Conservation (phyloP, 2,113 vertebrate genomes). For the Delphinapterus leucas region DNA sequence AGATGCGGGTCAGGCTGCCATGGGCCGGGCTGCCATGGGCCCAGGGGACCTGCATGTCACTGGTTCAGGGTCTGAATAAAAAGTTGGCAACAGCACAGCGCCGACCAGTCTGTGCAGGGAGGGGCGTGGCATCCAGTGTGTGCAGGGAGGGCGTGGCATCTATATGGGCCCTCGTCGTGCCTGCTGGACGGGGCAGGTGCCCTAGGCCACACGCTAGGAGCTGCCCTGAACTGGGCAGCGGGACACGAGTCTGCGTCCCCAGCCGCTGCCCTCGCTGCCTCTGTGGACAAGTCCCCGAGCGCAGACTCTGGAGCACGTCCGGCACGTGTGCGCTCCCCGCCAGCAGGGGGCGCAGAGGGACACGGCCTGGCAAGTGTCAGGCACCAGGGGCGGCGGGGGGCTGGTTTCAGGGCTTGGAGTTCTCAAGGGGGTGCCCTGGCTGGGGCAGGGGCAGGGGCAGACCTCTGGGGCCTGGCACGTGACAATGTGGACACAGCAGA, state of each 20-base stretch:
- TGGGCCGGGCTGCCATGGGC: not conserved
- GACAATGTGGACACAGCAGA: not conserved
- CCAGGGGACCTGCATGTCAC: not conserved
- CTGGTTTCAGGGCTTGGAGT: not conserved
- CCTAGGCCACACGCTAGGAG: fast-evolving
- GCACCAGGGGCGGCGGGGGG: not conserved
- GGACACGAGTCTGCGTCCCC: fast-evolving
- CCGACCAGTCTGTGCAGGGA: not conserved
- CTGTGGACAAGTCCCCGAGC: fast-evolving
- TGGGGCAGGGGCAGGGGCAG: not conserved
- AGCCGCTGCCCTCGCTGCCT: fast-evolving
- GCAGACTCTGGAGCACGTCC: fast-evolving
- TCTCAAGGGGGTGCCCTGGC: not conserved
- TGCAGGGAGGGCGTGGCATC: not conserved
- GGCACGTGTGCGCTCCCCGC: fast-evolving
- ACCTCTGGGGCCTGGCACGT: fast-evolving
- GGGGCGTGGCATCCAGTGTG: not conserved
- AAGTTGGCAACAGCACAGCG: not conserved
- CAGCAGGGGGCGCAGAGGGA: not conserved
- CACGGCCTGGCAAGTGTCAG: not conserved
- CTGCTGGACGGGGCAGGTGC: fast-evolving
- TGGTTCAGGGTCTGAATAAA: conserved; percentile 51
- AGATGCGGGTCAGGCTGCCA: fast-evolving
- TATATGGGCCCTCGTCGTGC: fast-evolving
- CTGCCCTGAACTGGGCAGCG: not conserved